A percentile compares a stretch with the other conserved stretches of the same genome.
phyloP scores from a whole-genome alignment of 2,113 vertebrate species.

The Platanista minor region DNA sequence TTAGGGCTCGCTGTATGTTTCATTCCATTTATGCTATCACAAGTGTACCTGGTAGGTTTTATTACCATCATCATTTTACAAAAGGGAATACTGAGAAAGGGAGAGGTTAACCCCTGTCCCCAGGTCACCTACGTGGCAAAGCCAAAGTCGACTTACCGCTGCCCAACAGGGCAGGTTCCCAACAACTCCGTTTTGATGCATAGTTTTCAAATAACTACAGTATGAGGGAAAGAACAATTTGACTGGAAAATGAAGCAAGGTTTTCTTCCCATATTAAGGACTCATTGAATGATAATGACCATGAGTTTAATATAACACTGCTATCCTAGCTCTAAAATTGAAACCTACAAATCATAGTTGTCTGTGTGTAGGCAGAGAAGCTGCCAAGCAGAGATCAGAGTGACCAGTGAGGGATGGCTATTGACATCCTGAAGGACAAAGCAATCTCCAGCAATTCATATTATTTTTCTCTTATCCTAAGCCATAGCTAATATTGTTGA shows the following conservation, averaged over 20 bases:
- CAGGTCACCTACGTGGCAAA: background rate
- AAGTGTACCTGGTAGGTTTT: background rate
- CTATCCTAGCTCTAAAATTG: background rate
- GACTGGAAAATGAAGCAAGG: background rate
- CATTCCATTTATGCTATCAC: background rate
- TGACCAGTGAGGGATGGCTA: background rate
- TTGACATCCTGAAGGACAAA: background rate
- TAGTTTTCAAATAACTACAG: background rate
- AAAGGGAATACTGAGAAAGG: background rate
- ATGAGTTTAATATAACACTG: background rate
- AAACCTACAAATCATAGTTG: background rate
- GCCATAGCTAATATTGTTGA: background rate
- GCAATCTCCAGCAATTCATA: background rate
- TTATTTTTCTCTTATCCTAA: background rate
- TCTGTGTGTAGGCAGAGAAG: background rate
- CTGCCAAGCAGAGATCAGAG: background rate
- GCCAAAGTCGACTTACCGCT: fast-evolving
- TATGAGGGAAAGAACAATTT: background rate
- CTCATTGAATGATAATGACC: background rate
- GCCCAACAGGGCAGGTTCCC: background rate
- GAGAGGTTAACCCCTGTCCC: background rate
- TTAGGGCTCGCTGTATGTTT: background rate
- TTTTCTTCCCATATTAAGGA: background rate
- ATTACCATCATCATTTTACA: background rate
- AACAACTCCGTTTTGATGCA: background rate